phyloP scores from a whole-genome alignment of 2,113 vertebrate species.

The Myotis davidii region DNA sequence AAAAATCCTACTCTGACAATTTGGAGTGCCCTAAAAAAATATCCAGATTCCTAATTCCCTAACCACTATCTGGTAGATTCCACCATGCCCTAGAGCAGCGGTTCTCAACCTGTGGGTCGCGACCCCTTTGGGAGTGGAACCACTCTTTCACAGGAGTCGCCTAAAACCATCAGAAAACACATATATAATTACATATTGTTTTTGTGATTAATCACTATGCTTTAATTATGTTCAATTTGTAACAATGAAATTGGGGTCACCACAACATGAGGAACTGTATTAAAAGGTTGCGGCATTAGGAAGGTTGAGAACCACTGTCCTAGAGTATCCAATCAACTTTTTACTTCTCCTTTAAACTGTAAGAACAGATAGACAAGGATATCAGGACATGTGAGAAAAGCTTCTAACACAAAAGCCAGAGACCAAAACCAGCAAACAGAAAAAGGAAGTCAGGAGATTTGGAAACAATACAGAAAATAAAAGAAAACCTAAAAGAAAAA shows the following conservation, averaged over 20 bases:
- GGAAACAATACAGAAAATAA: not conserved
- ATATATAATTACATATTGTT: too few relatives aligned
- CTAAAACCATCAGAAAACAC: too few relatives aligned
- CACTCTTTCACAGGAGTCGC: too few relatives aligned
- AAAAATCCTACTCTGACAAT: not conserved
- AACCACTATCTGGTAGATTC: not conserved
- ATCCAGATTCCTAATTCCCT: not conserved
- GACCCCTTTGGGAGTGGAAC: too few relatives aligned
- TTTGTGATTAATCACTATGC: too few relatives aligned
- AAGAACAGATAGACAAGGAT: not conserved
- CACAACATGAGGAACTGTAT: too few relatives aligned
- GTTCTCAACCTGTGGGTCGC: too few relatives aligned
- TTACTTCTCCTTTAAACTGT: not conserved
- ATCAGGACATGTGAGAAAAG: not conserved
- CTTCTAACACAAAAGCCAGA: not conserved
- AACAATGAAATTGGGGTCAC: too few relatives aligned
- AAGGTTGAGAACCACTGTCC: not conserved
- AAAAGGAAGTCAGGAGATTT: not conserved
- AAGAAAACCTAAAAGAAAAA: conserved; percentile 4
- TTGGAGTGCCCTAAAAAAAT: not conserved
- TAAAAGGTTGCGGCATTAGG: too few relatives aligned
- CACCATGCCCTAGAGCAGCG: not conserved
- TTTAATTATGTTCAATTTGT: too few relatives aligned
- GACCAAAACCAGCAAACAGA: not conserved
- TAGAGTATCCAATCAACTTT: not conserved